These are phyloP conservation scores for Microplitis manilae DNA, from an alignment of 2,888 invertebrate genomes.

Conservation along the genomic window DNA sequence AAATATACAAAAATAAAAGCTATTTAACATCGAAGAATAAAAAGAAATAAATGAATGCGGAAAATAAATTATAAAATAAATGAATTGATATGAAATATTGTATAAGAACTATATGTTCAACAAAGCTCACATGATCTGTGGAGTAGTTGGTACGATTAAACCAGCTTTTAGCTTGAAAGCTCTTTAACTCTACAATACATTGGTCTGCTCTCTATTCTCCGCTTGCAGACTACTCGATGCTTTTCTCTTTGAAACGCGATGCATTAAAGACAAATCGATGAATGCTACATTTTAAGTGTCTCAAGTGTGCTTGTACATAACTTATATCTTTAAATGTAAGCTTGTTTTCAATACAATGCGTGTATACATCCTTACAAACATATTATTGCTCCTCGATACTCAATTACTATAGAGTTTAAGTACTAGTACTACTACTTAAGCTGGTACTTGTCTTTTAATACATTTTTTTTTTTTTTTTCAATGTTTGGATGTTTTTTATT, in stretches of 20 bases:
- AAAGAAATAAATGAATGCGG: no score
- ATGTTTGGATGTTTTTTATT: neutral
- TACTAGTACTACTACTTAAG: neutral
- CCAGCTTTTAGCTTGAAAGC: constrained; percentile 52
- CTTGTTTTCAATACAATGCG: neutral
- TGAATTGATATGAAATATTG: no score
- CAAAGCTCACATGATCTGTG: neutral
- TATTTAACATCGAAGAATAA: no score
- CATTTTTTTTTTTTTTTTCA: neutral
- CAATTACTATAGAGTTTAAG: neutral
- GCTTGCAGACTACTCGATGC: neutral
- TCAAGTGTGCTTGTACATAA: neutral
- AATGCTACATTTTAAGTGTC: neutral
- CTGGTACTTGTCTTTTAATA: neutral
- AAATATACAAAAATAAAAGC: no score
- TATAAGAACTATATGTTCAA: neutral
- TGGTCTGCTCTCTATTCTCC: neutral
- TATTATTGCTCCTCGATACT: neutral
- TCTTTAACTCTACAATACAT: constrained; percentile 32
- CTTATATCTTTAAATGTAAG: neutral
- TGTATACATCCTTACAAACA: neutral
- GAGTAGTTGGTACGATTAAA: constrained; percentile 40
- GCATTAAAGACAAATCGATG: neutral
- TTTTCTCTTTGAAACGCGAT: neutral
- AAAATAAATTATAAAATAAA: no score